Percentiles rank a stretch among this genome's conserved stretches.
Conservation (phyloP, 2,888 invertebrate genomes). For the Epinotia brunnichana region DNA sequence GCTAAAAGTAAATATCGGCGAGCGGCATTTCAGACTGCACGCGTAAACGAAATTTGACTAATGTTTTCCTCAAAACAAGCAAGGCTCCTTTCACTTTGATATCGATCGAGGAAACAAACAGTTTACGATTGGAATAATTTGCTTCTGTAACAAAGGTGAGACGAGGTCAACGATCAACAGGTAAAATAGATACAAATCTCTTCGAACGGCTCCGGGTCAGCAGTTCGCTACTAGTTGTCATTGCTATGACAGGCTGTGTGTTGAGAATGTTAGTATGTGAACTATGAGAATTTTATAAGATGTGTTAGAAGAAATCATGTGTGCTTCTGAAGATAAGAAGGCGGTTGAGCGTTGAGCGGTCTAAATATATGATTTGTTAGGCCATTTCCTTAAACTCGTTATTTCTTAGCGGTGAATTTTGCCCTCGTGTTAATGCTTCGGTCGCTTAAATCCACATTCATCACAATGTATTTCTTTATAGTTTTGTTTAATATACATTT, state of each 20-base stretch:
- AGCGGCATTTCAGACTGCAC: not conserved
- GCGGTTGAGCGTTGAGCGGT: no score
- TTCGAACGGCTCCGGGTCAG: slow-evolving; percentile 51
- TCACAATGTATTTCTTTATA: no score
- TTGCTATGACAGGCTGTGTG: slow-evolving; percentile 29
- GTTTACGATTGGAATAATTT: slow-evolving; percentile 44
- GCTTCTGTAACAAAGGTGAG: slow-evolving; percentile 60
- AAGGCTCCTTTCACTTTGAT: slow-evolving; percentile 58
- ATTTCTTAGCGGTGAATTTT: no score
- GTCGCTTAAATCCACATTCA: no score
- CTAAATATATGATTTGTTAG: no score
- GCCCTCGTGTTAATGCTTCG: no score
- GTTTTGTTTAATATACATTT: no score
- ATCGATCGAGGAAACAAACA: slow-evolving; percentile 51
- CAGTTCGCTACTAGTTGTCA: slow-evolving; percentile 48
- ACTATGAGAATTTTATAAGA: no score
- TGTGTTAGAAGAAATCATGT: no score
- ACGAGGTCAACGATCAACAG: slow-evolving; percentile 59
- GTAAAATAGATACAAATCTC: slow-evolving; percentile 58
- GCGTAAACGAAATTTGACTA: slow-evolving; percentile 5
- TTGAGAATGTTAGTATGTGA: not conserved
- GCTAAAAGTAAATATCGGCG: not conserved
- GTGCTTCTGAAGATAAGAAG: no score
- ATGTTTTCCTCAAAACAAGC: slow-evolving; percentile 28
- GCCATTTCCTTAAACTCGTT: no score